These are phyloP conservation scores for Leucopsar rothschildi DNA, from an alignment of 2,113 vertebrate genomes.

Conservation along the genomic window DNA sequence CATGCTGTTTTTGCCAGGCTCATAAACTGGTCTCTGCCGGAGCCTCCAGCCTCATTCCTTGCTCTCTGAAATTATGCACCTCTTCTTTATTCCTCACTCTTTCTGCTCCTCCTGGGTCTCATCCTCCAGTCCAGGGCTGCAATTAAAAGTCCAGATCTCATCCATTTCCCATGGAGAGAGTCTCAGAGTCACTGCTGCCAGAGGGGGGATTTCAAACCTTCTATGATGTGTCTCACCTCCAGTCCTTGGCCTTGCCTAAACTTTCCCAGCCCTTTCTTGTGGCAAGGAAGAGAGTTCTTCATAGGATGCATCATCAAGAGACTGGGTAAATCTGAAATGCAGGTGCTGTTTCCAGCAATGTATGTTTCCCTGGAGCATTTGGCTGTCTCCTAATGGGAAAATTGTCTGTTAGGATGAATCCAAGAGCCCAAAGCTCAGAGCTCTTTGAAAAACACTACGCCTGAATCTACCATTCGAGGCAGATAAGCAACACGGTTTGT, in stretches of 20 bases:
- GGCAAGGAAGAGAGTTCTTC: constrained; percentile 38
- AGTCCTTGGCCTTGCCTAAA: constrained; percentile 32
- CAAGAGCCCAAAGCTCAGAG: constrained; percentile 19
- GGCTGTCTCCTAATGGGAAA: constrained; percentile 53
- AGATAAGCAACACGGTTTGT: background rate
- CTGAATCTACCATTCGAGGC: background rate
- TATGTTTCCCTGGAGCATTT: constrained; percentile 54
- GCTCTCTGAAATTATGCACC: background rate
- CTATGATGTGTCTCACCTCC: constrained; percentile 51
- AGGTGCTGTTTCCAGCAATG: background rate
- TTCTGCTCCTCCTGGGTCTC: background rate
- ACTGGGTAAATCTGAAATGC: constrained; percentile 43
- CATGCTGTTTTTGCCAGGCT: background rate
- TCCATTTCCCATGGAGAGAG: constrained; percentile 42
- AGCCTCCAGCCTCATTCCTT: background rate
- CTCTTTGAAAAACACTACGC: background rate
- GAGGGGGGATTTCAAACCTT: constrained; percentile 43
- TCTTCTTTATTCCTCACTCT: background rate
- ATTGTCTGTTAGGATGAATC: constrained; percentile 8
- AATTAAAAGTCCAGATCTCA: constrained; percentile 29
- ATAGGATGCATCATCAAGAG: constrained; percentile 51
- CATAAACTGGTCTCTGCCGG: background rate
- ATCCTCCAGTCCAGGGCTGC: background rate
- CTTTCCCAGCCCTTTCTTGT: constrained; percentile 62
- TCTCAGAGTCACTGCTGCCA: constrained; percentile 4